Evolutionary conservation across 2,888 invertebrate genomes (phyloP).

Genomic region (Andricus curvator): DNA sequence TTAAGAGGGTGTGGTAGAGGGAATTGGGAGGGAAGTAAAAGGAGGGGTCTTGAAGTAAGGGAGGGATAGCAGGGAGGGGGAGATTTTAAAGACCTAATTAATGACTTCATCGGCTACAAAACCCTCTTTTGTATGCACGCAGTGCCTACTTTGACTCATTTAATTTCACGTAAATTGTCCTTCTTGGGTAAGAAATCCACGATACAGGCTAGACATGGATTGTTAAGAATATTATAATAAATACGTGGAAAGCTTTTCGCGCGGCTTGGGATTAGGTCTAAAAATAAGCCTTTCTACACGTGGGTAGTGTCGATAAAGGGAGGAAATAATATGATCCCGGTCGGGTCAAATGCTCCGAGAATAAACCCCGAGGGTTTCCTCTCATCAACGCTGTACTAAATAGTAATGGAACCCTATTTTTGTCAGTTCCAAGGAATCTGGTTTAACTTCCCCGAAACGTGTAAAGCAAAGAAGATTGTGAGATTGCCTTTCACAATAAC

Average conservation of each 20-base stretch:
- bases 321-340: conserved; percentile 20
- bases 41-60: no score
- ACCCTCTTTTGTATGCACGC: no score
- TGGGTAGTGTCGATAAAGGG: conserved; percentile 35
- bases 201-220: not conserved
- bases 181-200: not conserved
- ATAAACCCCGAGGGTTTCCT: conserved; percentile 14
- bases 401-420: conserved; percentile 6
- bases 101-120: no score
- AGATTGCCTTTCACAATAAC: conserved; percentile 1
- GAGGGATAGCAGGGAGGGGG: no score
- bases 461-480: not conserved
- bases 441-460: not conserved
- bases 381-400: conserved; percentile 21
- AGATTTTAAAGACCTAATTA: no score
- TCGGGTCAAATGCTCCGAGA: conserved; percentile 32
- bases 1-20: no score
- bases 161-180: not conserved
- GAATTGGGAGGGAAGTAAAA: no score
- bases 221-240: not conserved
- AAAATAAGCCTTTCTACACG: conserved; percentile 33
- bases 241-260: not conserved
- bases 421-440: not conserved
- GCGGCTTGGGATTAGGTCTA: conserved; percentile 11
- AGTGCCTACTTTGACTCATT: no score